Percentiles rank a stretch among this genome's conserved stretches.
Evolutionary conservation across 1,140 invertebrate genomes (phyloP).

Genomic region (Listronotus bonariensis): DNA sequence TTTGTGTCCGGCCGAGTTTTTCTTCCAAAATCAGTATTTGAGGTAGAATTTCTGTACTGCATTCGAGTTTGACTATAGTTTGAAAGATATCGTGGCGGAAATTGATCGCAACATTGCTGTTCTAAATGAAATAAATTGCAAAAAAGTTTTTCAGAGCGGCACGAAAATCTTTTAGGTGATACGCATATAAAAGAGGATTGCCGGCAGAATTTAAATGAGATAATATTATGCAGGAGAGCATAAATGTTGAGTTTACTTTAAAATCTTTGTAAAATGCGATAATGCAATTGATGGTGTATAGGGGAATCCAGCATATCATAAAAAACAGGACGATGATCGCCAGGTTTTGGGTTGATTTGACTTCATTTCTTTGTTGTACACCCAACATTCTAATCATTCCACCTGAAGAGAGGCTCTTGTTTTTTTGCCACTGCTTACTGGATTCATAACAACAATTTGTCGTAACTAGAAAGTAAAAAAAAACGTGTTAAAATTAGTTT

Average conservation of each 20-base stretch:
- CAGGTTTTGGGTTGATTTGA: conserved; percentile 88
- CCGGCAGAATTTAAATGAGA: conserved; percentile 88
- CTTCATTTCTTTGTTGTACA: conserved; percentile 81
- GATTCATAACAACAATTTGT: conserved; percentile 65
- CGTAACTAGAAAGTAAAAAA: conserved; percentile 55
- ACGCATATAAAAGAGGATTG: conserved; percentile 87
- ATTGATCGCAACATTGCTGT: conserved; percentile 22
- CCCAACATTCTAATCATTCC: conserved; percentile 79
- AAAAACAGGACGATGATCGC: conserved; percentile 90
- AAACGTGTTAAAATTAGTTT: not conserved
- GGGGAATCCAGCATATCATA: conserved; percentile 89
- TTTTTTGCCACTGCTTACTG: conserved; percentile 43
- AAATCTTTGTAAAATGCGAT: conserved; percentile 77
- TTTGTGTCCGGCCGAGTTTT: not conserved
- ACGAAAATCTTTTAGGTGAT: conserved; percentile 85
- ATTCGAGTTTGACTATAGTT: conserved; percentile 29
- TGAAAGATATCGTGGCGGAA: conserved; percentile 13
- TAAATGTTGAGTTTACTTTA: conserved; percentile 68
- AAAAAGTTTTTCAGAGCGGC: conserved; percentile 71
- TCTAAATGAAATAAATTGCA: conserved; percentile 60
- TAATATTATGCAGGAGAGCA: conserved; percentile 83
- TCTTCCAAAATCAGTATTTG: conserved; percentile 33
- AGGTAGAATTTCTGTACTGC: conserved; percentile 50
- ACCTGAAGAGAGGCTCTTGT: conserved; percentile 53
- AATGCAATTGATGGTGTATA: conserved; percentile 90